Conservation (phyloP, 2,797 vertebrate genomes). For the Ficedula albicollis region DNA sequence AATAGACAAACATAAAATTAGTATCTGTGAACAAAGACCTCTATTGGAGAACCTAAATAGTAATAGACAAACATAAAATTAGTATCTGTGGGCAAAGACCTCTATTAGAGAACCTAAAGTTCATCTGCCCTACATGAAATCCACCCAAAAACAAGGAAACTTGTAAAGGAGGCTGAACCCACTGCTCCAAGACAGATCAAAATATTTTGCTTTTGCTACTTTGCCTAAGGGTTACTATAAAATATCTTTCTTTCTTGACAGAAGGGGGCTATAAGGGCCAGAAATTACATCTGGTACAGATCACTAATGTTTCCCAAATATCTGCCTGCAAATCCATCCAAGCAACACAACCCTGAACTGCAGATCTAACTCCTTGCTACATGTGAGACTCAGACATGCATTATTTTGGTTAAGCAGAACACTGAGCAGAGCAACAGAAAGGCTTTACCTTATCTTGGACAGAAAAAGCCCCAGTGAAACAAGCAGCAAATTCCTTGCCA, state of each 20-base stretch:
- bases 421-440: background rate
- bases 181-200: background rate
- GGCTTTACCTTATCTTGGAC: background rate
- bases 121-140: background rate
- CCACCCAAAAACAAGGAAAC: background rate
- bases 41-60: background rate
- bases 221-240: slow-evolving; percentile 20
- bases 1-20: background rate
- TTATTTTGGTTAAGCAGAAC: background rate
- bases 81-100: background rate
- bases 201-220: slow-evolving; percentile 29
- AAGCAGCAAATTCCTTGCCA: background rate
- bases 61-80: background rate
- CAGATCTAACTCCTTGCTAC: background rate
- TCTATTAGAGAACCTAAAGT: background rate
- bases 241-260: slow-evolving; percentile 13
- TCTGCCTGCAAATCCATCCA: background rate
- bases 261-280: background rate
- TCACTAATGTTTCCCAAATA: slow-evolving; percentile 20
- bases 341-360: background rate
- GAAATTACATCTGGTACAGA: slow-evolving; percentile 43
- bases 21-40: background rate
- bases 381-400: rapidly evolving
- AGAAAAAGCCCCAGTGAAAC: background rate
- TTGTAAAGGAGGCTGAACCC: background rate